These are phyloP conservation scores for Frankliniella intonsa DNA, from an alignment of 2,888 invertebrate genomes.

Conservation along the genomic window DNA sequence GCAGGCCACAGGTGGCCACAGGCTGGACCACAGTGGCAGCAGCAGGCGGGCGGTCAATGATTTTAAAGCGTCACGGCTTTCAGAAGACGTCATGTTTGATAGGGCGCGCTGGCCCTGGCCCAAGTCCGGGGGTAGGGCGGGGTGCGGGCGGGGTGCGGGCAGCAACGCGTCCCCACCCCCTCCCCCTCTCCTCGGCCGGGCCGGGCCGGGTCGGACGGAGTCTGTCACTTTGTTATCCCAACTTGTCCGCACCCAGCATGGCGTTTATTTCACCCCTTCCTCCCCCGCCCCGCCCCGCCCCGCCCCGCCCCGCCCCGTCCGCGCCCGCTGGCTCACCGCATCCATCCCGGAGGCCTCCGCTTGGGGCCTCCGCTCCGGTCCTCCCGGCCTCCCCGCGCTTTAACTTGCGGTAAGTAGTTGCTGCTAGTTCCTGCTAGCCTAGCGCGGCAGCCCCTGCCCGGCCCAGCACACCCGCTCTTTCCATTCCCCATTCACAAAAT, in stretches of 20 bases:
- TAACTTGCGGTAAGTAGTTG: conserved; percentile 9
- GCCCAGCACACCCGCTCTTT: background rate
- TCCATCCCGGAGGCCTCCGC: no score
- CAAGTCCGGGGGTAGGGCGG: background rate
- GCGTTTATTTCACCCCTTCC: no score
- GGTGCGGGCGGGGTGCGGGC: background rate
- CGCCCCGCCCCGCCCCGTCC: background rate
- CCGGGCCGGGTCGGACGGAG: background rate
- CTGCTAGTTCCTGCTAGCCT: background rate
- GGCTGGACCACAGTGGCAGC: no score
- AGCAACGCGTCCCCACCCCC: background rate
- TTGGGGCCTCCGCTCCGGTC: no score
- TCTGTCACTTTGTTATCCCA: background rate
- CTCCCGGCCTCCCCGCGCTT: background rate
- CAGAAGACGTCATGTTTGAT: background rate
- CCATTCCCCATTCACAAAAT: background rate
- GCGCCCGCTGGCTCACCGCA: no score
- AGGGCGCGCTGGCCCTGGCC: background rate
- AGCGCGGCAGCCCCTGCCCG: background rate
- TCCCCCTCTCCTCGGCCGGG: no score
- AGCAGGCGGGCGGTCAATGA: background rate
- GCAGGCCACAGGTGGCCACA: no score
- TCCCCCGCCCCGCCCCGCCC: background rate
- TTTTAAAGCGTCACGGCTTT: conserved; percentile 17
- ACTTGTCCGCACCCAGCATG: no score